phyloP scores from a whole-genome alignment of 1,140 invertebrate species.

The Coelopa frigida region DNA sequence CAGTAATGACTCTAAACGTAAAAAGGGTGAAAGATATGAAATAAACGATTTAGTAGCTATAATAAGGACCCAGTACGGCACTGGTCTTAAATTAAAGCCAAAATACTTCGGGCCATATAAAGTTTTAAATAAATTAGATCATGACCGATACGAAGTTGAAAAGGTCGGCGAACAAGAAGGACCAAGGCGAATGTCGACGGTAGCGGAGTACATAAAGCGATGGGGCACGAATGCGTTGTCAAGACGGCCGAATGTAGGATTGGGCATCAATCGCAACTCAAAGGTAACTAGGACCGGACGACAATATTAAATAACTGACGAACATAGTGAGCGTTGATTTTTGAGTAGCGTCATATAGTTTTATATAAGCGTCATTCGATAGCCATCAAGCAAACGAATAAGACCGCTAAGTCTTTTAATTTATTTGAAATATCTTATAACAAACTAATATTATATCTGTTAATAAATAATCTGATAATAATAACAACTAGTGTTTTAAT shows the following conservation, averaged over 20 bases:
- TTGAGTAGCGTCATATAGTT: too few relatives aligned
- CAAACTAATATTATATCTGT: too few relatives aligned
- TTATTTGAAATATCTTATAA: too few relatives aligned
- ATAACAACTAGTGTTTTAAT: too few relatives aligned
- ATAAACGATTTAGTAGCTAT: conserved; percentile 4
- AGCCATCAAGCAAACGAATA: too few relatives aligned
- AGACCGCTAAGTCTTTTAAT: too few relatives aligned
- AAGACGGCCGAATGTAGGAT: neutral
- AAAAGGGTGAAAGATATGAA: neutral
- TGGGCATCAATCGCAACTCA: too few relatives aligned
- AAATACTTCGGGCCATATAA: neutral
- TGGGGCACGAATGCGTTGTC: neutral
- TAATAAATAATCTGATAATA: too few relatives aligned
- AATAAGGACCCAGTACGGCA: neutral
- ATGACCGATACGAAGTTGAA: neutral
- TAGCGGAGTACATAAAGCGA: neutral
- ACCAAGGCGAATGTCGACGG: neutral
- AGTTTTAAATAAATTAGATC: neutral
- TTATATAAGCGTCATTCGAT: too few relatives aligned
- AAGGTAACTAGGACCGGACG: too few relatives aligned
- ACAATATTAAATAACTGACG: too few relatives aligned
- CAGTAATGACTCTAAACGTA: conserved; percentile 17
- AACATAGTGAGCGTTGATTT: too few relatives aligned
- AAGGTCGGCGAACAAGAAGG: neutral
- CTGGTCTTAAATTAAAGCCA: neutral